Percentiles rank a stretch among this genome's conserved stretches.
These are phyloP conservation scores for Silurus lanzhouensis DNA, from an alignment of 2,797 vertebrate genomes.

Conservation along the genomic window DNA sequence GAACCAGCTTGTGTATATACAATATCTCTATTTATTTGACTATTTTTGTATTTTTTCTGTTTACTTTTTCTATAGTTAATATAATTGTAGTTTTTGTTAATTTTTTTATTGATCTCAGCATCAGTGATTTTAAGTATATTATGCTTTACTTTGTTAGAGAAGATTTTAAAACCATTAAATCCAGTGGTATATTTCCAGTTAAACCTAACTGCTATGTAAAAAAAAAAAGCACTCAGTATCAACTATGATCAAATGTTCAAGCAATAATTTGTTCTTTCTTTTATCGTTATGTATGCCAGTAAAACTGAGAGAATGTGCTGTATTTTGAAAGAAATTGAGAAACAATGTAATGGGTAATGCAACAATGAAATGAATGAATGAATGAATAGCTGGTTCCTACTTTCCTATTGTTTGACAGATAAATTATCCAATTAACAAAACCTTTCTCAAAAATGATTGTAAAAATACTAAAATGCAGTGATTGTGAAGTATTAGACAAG, in stretches of 20 bases:
- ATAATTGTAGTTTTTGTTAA: constrained; percentile 54
- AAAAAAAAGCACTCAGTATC: constrained; percentile 52
- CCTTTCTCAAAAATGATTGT: neutral
- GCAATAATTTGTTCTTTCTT: constrained; percentile 18
- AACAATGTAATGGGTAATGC: neutral
- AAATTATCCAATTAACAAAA: neutral
- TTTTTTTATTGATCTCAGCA: neutral
- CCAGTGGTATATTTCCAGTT: neutral
- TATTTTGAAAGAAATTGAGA: neutral
- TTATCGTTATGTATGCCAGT: neutral
- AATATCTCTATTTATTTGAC: constrained; percentile 57
- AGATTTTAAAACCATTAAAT: constrained; percentile 20
- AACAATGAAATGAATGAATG: neutral
- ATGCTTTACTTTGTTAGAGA: constrained; percentile 2
- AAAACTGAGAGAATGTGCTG: neutral
- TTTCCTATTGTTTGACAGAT: neutral
- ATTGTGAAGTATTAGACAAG: neutral
- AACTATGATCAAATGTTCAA: constrained; percentile 3
- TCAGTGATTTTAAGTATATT: constrained; percentile 9
- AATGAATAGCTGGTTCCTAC: neutral
- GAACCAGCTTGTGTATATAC: constrained; percentile 22
- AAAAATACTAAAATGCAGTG: neutral
- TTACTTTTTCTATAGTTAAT: constrained; percentile 55
- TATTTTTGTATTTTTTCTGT: constrained; percentile 60
- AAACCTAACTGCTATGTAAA: constrained; percentile 57